A percentile compares a stretch with the other conserved stretches of the same genome.
Evolutionary conservation across 2,113 vertebrate genomes (phyloP).

Genomic region (Nanger granti): DNA sequence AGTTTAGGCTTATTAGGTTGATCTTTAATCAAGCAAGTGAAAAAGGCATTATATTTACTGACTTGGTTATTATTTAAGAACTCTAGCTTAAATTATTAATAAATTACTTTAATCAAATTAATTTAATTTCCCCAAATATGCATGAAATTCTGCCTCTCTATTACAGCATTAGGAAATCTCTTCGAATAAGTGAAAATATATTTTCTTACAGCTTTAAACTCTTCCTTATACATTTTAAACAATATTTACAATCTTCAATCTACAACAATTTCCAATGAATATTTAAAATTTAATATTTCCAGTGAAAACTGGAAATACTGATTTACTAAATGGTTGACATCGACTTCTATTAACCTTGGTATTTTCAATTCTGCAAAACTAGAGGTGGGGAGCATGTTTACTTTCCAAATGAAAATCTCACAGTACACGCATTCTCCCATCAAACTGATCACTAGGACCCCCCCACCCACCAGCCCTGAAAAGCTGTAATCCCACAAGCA

Average conservation of each 20-base stretch:
- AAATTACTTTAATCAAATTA: background rate
- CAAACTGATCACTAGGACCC: background rate
- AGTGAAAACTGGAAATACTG: slow-evolving; percentile 15
- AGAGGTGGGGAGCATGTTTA: background rate
- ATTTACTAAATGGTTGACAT: background rate
- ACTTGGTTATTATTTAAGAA: slow-evolving; percentile 31
- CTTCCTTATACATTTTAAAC: slow-evolving; percentile 3
- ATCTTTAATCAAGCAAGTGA: background rate
- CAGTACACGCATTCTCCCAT: background rate
- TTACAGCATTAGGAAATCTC: background rate
- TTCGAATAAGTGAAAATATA: slow-evolving; percentile 32
- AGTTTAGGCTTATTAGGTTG: background rate
- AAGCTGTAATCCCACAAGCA: slow-evolving; percentile 79
- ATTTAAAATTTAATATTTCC: background rate
- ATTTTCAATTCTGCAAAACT: slow-evolving; percentile 32
- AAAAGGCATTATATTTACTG: background rate
- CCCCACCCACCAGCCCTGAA: slow-evolving; percentile 32
- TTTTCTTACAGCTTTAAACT: slow-evolving; percentile 23
- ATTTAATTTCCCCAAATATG: background rate
- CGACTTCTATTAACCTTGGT: background rate
- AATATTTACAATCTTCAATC: background rate
- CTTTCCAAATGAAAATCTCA: background rate
- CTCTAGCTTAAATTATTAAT: background rate
- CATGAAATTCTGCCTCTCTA: background rate
- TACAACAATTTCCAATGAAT: background rate